phyloP scores from a whole-genome alignment of 2,888 invertebrate genomes.

The Cremastobaeus sp. region DNA sequence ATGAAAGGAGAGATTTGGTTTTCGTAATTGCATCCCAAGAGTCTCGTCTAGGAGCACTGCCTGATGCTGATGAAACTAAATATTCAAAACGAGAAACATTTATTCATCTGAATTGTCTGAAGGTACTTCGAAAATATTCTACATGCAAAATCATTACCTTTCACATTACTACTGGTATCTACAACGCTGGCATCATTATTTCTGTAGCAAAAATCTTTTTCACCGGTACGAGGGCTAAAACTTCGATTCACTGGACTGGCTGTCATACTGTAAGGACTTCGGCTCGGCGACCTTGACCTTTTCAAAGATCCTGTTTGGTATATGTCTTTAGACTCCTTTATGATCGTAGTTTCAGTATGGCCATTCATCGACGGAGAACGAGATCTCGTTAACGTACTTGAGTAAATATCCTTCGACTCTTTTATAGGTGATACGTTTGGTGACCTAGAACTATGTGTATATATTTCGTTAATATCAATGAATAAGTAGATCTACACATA shows the following conservation, averaged over 20 bases:
- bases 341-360: slow-evolving; percentile 61
- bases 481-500: no score
- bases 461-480: no score
- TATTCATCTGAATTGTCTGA: not conserved
- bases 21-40: slow-evolving; percentile 91
- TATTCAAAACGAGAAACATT: not conserved
- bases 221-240: slow-evolving; percentile 70
- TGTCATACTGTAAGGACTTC: slow-evolving; percentile 68
- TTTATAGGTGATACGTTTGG: slow-evolving; percentile 69
- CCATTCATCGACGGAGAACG: slow-evolving; percentile 64
- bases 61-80: slow-evolving; percentile 81
- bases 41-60: slow-evolving; percentile 82
- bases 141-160: slow-evolving; percentile 62
- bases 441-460: slow-evolving; percentile 64
- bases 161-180: slow-evolving; percentile 76
- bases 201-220: slow-evolving; percentile 67
- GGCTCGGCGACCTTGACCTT: slow-evolving; percentile 68
- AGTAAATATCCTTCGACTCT: slow-evolving; percentile 69
- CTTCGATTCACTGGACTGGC: slow-evolving; percentile 71
- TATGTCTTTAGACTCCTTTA: slow-evolving; percentile 73
- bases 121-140: no score
- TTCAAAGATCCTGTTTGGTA: slow-evolving; percentile 71
- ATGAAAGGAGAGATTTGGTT: slow-evolving; percentile 86
- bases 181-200: slow-evolving; percentile 71
- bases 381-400: slow-evolving; percentile 65